phyloP scores from a whole-genome alignment of 2,113 vertebrate species.

The Physeter macrocephalus region DNA sequence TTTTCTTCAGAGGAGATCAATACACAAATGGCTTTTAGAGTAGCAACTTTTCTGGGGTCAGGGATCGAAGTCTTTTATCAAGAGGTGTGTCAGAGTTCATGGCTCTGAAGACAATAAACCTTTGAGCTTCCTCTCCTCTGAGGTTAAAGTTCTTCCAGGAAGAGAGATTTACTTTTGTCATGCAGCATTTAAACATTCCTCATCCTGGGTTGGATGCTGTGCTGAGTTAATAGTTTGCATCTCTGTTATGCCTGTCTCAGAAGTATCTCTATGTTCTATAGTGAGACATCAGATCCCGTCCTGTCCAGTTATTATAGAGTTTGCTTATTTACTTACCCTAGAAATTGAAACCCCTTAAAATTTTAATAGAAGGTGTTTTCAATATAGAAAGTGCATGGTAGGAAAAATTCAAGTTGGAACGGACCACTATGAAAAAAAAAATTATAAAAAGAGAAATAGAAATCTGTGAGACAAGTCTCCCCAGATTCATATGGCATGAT shows the following conservation, averaged over 20 bases:
- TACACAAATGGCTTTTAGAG: constrained; percentile 66
- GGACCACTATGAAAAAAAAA: not conserved
- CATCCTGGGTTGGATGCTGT: not conserved
- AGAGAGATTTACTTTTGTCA: constrained; percentile 58
- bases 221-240: not conserved
- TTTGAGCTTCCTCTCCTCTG: constrained; percentile 42
- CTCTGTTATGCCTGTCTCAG: not conserved
- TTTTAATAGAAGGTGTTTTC: not conserved
- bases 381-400: not conserved
- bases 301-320: not conserved
- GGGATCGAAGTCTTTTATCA: constrained; percentile 65
- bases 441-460: not conserved
- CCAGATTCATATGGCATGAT: not conserved
- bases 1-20: constrained; percentile 62
- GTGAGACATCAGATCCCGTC: not conserved
- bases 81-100: constrained; percentile 39
- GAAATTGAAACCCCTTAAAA: not conserved
- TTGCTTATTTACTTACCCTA: not conserved
- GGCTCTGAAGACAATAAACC: constrained; percentile 47
- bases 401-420: not conserved
- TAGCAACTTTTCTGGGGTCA: constrained; percentile 53
- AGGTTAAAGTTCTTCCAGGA: constrained; percentile 60
- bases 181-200: constrained; percentile 48
- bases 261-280: not conserved
- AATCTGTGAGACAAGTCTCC: not conserved